Evolutionary conservation across 2,888 invertebrate genomes (phyloP).

Genomic region (Pachydiplax longipennis): DNA sequence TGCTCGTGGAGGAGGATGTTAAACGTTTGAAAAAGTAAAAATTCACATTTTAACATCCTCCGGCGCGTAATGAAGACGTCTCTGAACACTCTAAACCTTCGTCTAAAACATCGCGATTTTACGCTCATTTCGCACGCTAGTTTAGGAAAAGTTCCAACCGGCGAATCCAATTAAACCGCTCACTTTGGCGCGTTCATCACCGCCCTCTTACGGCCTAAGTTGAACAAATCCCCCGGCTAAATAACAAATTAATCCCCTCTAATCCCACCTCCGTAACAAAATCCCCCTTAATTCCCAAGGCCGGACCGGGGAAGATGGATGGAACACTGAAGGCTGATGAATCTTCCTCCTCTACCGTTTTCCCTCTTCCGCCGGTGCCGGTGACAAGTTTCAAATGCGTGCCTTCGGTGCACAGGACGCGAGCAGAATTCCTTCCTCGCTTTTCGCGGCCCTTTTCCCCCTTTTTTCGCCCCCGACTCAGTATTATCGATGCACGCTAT

Average conservation of each 20-base stretch:
- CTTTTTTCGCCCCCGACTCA: not conserved
- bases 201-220: too few species aligned
- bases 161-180: too few species aligned
- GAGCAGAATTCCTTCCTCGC: not conserved
- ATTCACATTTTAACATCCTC: too few species aligned
- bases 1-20: too few species aligned
- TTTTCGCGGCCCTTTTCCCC: not conserved
- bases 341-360: not conserved
- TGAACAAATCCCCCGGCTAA: not conserved
- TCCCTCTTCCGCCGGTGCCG: not conserved
- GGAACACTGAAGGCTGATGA: not conserved
- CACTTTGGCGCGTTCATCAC: too few species aligned
- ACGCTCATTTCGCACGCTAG: too few species aligned
- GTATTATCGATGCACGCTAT: conserved; percentile 26
- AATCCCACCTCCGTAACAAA: not conserved
- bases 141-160: too few species aligned
- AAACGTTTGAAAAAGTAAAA: too few species aligned
- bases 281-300: not conserved
- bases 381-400: conserved; percentile 9
- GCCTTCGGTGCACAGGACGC: not conserved
- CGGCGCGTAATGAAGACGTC: too few species aligned
- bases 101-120: too few species aligned
- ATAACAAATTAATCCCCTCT: not conserved
- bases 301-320: not conserved
- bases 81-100: too few species aligned